Conservation (phyloP, 2,113 vertebrate genomes). For the Hemichromis elongatus region DNA sequence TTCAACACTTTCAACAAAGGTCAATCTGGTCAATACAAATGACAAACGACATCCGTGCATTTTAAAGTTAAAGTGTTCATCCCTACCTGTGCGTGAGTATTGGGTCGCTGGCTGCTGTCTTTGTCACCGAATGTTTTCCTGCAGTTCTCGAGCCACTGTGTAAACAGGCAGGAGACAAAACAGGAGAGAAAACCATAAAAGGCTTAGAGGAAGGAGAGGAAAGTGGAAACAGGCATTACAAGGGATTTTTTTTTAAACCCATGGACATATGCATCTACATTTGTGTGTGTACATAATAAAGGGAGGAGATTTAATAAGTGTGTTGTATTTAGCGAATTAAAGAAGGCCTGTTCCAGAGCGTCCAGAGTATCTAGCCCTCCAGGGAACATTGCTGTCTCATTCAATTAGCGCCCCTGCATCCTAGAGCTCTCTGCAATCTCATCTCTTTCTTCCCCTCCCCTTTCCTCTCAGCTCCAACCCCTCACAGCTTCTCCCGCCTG, state of each 20-base stretch:
- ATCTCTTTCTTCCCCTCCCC: conserved; percentile 49
- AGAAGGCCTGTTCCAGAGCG: conserved; percentile 68
- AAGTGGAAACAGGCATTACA: background rate
- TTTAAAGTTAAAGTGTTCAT: background rate
- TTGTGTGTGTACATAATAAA: background rate
- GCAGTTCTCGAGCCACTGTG: conserved; percentile 93
- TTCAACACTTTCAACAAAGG: background rate
- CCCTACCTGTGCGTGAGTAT: conserved; percentile 86
- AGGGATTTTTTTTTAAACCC: background rate
- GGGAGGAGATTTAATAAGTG: conserved; percentile 80
- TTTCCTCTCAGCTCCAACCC: background rate
- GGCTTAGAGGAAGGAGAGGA: background rate
- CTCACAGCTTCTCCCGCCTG: conserved; percentile 19
- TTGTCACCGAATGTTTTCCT: conserved; percentile 91
- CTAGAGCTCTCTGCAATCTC: conserved; percentile 72
- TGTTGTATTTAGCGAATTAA: conserved; percentile 78
- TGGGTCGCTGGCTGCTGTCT: conserved; percentile 76
- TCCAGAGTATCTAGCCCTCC: conserved; percentile 63
- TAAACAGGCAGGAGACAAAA: background rate
- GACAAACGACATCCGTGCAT: background rate
- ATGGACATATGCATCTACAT: background rate
- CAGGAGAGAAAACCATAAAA: background rate
- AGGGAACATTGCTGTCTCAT: conserved; percentile 72
- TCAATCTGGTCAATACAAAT: background rate
- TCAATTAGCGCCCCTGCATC: conserved; percentile 80